Percentiles rank a stretch among this genome's conserved stretches.
These are phyloP conservation scores for Lepidurus arcticus DNA, from an alignment of 1,140 invertebrate species.

Conservation along the genomic window DNA sequence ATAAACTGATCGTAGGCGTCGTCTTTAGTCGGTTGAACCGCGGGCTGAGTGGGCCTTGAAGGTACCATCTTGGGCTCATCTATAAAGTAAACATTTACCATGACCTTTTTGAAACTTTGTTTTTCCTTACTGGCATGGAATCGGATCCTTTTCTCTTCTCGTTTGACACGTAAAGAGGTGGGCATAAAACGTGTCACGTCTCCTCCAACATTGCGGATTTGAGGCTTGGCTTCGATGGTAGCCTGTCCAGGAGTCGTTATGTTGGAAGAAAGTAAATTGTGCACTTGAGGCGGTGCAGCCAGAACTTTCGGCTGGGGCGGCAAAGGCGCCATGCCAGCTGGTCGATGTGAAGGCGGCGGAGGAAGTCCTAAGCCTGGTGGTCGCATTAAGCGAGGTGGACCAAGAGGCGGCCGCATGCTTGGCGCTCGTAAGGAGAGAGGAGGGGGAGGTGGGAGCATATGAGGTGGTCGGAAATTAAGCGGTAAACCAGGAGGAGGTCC, in stretches of 20 bases:
- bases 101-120: conserved; percentile 34
- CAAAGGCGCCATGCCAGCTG: conserved; percentile 37
- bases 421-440: conserved; percentile 42
- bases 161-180: conserved; percentile 79
- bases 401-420: conserved; percentile 49
- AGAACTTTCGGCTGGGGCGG: conserved; percentile 31
- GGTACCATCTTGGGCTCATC: conserved; percentile 35
- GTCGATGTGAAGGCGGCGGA: conserved; percentile 45
- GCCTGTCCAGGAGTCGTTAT: conserved; percentile 56
- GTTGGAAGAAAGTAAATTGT: background rate
- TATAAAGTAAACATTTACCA: conserved; percentile 23
- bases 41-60: conserved; percentile 42
- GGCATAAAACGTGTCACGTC: conserved; percentile 94
- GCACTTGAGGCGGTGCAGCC: conserved; percentile 34
- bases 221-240: conserved; percentile 88
- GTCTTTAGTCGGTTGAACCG: conserved; percentile 72
- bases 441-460: conserved; percentile 42
- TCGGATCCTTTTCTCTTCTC: conserved; percentile 49
- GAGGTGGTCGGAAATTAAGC: conserved; percentile 45
- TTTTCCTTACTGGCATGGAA: conserved; percentile 39
- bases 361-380: conserved; percentile 44
- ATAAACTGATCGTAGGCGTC: conserved; percentile 97
- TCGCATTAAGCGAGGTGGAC: conserved; percentile 52
- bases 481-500: conserved; percentile 51
- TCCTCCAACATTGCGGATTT: conserved; percentile 86